Percentiles rank a stretch among this genome's conserved stretches.
Conservation (phyloP, 1,140 invertebrate species). For the Neelides sp. region DNA sequence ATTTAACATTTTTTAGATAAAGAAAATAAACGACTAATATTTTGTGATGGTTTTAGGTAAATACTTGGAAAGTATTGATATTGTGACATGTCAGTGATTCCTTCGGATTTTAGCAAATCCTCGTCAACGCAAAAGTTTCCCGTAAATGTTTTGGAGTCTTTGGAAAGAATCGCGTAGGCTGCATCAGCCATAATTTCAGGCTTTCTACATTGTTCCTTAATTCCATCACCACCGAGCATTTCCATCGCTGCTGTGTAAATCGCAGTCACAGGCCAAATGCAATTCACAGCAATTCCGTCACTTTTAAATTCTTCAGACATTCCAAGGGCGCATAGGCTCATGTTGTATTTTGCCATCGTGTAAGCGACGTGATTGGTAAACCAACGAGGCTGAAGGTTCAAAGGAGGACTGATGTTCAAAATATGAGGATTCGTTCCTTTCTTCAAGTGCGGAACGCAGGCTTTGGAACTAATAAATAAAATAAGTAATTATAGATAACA, state of each 20-base stretch:
- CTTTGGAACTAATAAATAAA: conserved; percentile 77
- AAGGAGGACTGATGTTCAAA: conserved; percentile 85
- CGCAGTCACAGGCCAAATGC: conserved; percentile 80
- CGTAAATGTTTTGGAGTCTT: conserved; percentile 61
- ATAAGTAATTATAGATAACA: no score
- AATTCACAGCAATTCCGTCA: conserved; percentile 83
- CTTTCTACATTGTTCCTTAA: conserved; percentile 53
- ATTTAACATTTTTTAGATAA: no score
- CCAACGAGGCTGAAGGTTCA: conserved; percentile 81
- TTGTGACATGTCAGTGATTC: conserved; percentile 71
- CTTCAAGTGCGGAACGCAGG: conserved; percentile 76
- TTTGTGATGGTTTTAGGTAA: neutral
- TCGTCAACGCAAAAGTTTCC: conserved; percentile 94
- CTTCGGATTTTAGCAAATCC: conserved; percentile 63
- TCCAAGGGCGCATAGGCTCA: conserved; percentile 96
- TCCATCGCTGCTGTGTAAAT: conserved; percentile 93
- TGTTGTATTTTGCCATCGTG: conserved; percentile 97
- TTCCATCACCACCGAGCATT: conserved; percentile 56
- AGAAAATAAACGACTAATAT: neutral
- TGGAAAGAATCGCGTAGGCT: conserved; percentile 75
- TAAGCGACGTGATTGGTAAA: conserved; percentile 91
- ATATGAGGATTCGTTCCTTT: conserved; percentile 89
- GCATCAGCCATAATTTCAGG: conserved; percentile 92
- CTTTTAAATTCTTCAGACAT: conserved; percentile 84
- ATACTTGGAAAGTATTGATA: conserved; percentile 70